Base-by-base conservation (phyloP, 2,113 vertebrate genomes). In the Typhlomys cinereus region DNA sequence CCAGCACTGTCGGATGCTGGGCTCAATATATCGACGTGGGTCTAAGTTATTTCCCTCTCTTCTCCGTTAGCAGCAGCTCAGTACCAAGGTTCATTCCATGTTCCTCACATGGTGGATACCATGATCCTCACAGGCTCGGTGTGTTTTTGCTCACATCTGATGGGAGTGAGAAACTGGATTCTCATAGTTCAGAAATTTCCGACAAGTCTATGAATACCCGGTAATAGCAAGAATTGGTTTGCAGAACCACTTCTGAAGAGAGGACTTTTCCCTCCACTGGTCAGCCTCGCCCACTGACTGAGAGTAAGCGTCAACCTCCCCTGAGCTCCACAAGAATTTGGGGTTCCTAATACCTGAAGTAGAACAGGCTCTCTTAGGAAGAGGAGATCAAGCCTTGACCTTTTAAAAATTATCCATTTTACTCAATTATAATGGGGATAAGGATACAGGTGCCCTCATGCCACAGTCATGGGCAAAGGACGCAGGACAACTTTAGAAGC, bases 31-130 rank as follows among this genome's bases (percentile, higher is more conserved):
- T 50, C 0, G 20, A 64, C 36, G 1, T 1, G 1, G 18, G 59
- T 21, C 64, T 41, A 0, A 4, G 9, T 48, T 87, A 46, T 73
- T 14, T 31, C 23, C n/a, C 73, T 76, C 27, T 75, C 13, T 31
- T 14, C n/a, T 79, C 29, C 5, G 0, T 27, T 34, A 48, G 61
- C 1, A 11, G 69, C 52, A 41, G 34, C 62, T 75, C 18, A 14
- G 50, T 23, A 4, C 34, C 7, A 2, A 61, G 62, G 44, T 4
- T 59, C 34, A 1, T 17, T 8, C 46, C 17, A 4, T 0, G 0
- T 39, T 13, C 64, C 5, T 50, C 48, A 52, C 13, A 25, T n/a
- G 59, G 4, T 5, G 11, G 46, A 1, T 3, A 0, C 46, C 5
- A 11, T 14, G 14, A 29, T 39, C 14, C 2, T n/a, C 66, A 50